A percentile compares a stretch with the other conserved stretches of the same genome.
Evolutionary conservation across 1,140 invertebrate genomes (phyloP).

Genomic region (Neodiprion pinetum): DNA sequence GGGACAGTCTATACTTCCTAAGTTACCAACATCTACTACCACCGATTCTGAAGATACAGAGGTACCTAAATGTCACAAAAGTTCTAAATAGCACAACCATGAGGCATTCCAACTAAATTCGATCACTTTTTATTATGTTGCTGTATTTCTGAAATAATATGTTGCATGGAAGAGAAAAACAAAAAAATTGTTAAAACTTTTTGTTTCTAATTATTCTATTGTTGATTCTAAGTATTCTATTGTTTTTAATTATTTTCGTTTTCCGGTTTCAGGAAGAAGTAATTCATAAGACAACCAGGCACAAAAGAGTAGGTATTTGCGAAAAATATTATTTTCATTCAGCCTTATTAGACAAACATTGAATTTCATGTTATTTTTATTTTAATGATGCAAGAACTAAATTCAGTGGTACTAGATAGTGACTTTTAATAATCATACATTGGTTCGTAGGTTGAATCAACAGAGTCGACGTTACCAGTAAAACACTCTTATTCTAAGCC

Average conservation of each 20-base stretch:
- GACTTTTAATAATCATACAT: neutral
- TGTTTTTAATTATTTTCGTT: constrained; percentile 8
- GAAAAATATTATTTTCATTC: constrained; percentile 9
- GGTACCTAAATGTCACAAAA: constrained; percentile 30
- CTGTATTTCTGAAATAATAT: too few relatives aligned
- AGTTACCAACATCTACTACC: constrained; percentile 41
- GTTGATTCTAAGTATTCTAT: too few relatives aligned
- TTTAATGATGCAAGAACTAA: neutral
- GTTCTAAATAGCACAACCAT: neutral
- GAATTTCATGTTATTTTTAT: neutral
- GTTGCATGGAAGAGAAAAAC: neutral
- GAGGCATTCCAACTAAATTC: neutral
- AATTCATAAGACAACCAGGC: constrained; percentile 30
- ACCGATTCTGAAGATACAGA: constrained; percentile 55
- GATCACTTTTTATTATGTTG: neutral
- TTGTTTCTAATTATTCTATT: too few relatives aligned
- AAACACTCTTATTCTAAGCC: constrained; percentile 26
- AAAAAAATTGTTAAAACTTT: neutral
- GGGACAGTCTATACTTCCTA: constrained; percentile 53
- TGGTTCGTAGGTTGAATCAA: constrained; percentile 33
- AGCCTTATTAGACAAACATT: neutral
- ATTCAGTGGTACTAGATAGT: constrained; percentile 11
- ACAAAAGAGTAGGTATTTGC: constrained; percentile 31
- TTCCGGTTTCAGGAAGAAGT: constrained; percentile 41
- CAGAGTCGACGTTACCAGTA: constrained; percentile 27